These are phyloP conservation scores for Agrilus planipennis DNA, from an alignment of 1,140 invertebrate species.

Conservation along the genomic window DNA sequence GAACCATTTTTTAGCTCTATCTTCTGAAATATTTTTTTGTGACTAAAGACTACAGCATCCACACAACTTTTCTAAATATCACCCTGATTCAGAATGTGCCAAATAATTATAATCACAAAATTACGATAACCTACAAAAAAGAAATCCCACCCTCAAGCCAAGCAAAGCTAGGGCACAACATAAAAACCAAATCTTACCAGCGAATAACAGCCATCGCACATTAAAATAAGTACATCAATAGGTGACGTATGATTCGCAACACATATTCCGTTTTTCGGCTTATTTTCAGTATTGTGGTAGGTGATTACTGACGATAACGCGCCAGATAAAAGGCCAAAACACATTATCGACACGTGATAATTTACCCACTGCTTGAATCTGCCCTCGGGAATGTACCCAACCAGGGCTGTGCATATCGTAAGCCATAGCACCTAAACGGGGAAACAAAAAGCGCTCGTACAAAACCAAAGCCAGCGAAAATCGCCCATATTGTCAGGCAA, in stretches of 20 bases:
- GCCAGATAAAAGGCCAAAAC: slow-evolving; percentile 78
- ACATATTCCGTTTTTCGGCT: slow-evolving; percentile 75
- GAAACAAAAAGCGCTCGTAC: no score
- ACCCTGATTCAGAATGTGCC: no score
- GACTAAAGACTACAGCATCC: no score
- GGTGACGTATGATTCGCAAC: slow-evolving; percentile 99
- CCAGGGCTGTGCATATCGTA: slow-evolving; percentile 66
- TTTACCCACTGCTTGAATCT: slow-evolving; percentile 65
- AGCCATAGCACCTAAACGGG: slow-evolving; percentile 82
- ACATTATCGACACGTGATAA: slow-evolving; percentile 68
- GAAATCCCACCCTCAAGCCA: neutral
- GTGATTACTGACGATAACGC: slow-evolving; percentile 80
- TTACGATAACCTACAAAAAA: neutral
- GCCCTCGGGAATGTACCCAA: slow-evolving; percentile 72
- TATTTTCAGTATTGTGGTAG: slow-evolving; percentile 78
- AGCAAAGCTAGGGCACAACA: slow-evolving; percentile 2
- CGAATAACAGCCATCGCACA: slow-evolving; percentile 96
- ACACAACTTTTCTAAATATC: no score
- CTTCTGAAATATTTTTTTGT: no score
- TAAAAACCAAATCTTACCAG: slow-evolving; percentile 57
- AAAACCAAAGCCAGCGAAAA: no score
- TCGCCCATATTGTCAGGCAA: no score
- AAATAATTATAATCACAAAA: no score
- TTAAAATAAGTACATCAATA: slow-evolving; percentile 92
- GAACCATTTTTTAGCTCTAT: no score